Evolutionary conservation across 2,888 invertebrate genomes (phyloP).

Genomic region (Dioctria rufipes): DNA sequence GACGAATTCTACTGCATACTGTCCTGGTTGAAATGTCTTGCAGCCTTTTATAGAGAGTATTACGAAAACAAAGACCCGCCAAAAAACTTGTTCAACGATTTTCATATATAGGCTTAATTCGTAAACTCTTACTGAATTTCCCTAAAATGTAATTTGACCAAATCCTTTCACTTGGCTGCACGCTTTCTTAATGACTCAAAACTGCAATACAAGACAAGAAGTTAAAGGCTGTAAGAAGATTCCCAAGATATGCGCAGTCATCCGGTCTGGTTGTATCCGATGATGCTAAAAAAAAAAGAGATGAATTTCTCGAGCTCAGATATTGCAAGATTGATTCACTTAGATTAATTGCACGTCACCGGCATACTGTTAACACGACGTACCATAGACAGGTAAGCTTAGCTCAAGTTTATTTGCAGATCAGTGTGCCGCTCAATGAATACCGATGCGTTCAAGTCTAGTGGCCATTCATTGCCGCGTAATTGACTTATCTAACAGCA

Average conservation of each 20-base stretch:
- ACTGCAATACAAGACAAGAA: neutral
- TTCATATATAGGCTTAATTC: neutral
- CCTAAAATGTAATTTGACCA: neutral
- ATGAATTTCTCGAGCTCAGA: neutral
- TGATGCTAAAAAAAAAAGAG: neutral
- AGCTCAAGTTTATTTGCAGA: neutral
- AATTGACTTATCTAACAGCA: constrained; percentile 1
- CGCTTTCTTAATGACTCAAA: neutral
- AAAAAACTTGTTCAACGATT: neutral
- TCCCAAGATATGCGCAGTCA: neutral
- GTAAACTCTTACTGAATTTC: neutral
- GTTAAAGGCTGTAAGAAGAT: neutral
- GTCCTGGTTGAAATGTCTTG: neutral
- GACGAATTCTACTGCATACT: neutral
- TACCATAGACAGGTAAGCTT: neutral
- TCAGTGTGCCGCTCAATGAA: neutral
- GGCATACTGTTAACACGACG: neutral
- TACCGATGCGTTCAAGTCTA: neutral
- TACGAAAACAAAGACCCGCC: neutral
- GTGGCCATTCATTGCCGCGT: neutral
- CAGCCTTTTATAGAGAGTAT: neutral
- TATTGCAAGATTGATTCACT: neutral
- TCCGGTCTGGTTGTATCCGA: neutral
- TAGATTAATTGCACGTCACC: constrained; percentile 7
- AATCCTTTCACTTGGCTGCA: neutral